Conservation (phyloP, 1,140 invertebrate genomes). For the Lucilia cuprina region DNA sequence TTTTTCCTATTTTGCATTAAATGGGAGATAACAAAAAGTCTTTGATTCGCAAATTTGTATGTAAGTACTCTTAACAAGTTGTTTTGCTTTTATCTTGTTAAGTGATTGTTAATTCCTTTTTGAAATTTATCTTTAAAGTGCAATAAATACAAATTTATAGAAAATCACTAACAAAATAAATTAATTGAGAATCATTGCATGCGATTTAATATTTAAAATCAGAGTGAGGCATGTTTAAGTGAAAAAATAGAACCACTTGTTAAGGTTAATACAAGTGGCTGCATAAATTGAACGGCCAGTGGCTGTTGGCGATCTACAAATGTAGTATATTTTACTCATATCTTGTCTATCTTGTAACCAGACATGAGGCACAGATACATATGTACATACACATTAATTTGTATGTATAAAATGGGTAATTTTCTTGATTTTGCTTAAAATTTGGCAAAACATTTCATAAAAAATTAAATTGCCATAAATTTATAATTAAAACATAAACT, state of each 20-base stretch:
- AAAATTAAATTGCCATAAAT: constrained; percentile 22
- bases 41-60: background rate
- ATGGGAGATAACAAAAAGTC: background rate
- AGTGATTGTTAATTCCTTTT: constrained; percentile 17
- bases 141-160: background rate
- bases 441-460: background rate
- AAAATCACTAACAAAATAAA: constrained; percentile 7
- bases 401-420: background rate
- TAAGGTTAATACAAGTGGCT: background rate
- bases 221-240: background rate
- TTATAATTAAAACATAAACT: constrained; percentile 22
- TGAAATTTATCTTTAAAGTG: background rate
- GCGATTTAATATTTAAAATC: background rate
- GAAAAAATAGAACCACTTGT: background rate
- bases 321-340: background rate
- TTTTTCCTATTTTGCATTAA: background rate
- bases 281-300: background rate
- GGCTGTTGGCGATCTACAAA: background rate
- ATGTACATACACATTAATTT: background rate
- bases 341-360: background rate
- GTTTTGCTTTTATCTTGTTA: background rate
- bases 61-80: constrained; percentile 1
- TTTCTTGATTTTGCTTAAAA: background rate
- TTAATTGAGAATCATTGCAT: constrained; percentile 13
- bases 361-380: background rate